Base-by-base conservation (phyloP, 2,888 invertebrate genomes). In the Napeogenes inachia region DNA sequence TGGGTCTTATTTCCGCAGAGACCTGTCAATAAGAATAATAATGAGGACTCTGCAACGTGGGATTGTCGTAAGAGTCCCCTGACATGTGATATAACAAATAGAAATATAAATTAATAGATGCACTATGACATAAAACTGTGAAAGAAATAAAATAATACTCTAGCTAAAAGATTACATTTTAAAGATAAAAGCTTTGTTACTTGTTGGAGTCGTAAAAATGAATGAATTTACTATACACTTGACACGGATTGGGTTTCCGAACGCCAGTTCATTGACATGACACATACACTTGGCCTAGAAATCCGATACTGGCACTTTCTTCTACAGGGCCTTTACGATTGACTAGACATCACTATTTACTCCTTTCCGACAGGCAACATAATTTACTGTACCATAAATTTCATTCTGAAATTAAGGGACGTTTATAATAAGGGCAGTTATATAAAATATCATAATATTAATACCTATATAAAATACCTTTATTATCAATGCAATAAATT, bases 301-400 rank as follows among this genome's bases (percentile, higher is more conserved):
- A 87, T 83, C 70, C 77, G 80, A 81, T 76, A 80, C 85, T 79
- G 81, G 74, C 85, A 84, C 89, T 89, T 89, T 89, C 88, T 86
- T 87, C 81, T 78, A 79, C 79, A 77, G 77, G 79, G 75, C 75
- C 71, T 82, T 85, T 80, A 79, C 80, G 79, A 84, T 84, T 84
- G 81, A 77, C 69, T 71, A 75, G 80, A 76, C 82, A 82, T 77
- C 75, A 77, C 75, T 76, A 73, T 13, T 42, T 55, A 57, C 53
- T 45, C 53, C 59, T 64, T 64, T 60, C 54, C 46, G 38, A 30
- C 2, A 66, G 60, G 67, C 62, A 62, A 67, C 65, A 66, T 61
- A 47, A 13, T 47, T 13, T 21, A 21, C 21, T 3, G 42, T 42
- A 10, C 10, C 3, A 10, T 42, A 42, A 42, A 42, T 10, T 42